Percentiles rank a stretch among this genome's conserved stretches.
Conservation (phyloP, 1,140 invertebrate species). For the Macrostomum lignano region DNA sequence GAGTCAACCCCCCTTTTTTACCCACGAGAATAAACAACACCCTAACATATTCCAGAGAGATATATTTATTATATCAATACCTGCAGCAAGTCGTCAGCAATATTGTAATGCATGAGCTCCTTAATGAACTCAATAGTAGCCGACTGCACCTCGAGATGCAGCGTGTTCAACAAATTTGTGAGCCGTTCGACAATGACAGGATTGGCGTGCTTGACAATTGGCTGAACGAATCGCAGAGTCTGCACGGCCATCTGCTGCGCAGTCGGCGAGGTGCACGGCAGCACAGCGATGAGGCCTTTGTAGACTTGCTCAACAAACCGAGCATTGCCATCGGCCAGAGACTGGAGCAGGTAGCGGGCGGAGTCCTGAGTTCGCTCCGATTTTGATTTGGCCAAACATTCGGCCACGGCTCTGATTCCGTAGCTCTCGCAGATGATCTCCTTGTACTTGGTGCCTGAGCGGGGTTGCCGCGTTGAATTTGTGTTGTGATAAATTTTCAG, state of each 20-base stretch:
- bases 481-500: no score
- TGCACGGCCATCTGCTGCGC: constrained; percentile 27
- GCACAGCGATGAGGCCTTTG: constrained; percentile 25
- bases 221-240: constrained; percentile 20
- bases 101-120: constrained; percentile 23
- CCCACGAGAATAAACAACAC: no score
- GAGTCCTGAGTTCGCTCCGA: constrained; percentile 22
- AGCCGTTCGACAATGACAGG: constrained; percentile 21
- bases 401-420: constrained; percentile 24
- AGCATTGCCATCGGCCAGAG: constrained; percentile 26
- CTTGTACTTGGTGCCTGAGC: constrained; percentile 27
- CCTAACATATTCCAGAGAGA: no score
- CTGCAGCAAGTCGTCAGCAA: constrained; percentile 14
- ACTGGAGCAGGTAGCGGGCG: constrained; percentile 18
- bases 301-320: constrained; percentile 25
- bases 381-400: constrained; percentile 26
- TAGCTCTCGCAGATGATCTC: constrained; percentile 28
- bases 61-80: no score
- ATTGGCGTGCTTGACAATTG: constrained; percentile 18
- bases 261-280: constrained; percentile 27
- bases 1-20: no score
- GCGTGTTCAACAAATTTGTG: constrained; percentile 16
- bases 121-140: constrained; percentile 23
- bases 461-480: no score
- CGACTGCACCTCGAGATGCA: constrained; percentile 26